Percentiles rank a stretch among this genome's conserved stretches.
phyloP scores from a whole-genome alignment of 2,797 vertebrate species.

The Lemur catta region DNA sequence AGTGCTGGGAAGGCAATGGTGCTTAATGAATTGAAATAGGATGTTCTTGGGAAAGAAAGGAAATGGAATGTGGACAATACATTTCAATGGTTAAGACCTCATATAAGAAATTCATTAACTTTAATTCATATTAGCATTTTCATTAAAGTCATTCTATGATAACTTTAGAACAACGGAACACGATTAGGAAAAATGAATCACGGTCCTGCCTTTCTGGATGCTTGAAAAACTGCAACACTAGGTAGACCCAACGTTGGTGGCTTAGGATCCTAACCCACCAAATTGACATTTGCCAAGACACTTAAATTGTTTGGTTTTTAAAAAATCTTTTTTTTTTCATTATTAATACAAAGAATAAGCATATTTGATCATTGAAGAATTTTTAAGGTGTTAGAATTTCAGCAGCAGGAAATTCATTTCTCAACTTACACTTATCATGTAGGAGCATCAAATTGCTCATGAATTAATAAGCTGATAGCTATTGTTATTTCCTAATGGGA shows the following conservation, averaged over 20 bases:
- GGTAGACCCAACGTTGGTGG: background rate
- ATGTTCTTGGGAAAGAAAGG: background rate
- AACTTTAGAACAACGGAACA: background rate
- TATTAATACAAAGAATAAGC: background rate
- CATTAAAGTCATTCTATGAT: background rate
- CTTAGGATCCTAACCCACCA: background rate
- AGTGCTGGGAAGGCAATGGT: background rate
- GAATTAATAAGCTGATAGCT: background rate
- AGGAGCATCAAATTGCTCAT: background rate
- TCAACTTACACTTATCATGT: background rate
- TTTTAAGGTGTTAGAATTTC: conserved; percentile 42
- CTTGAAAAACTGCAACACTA: background rate
- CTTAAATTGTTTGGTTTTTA: background rate
- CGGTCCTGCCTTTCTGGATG: background rate
- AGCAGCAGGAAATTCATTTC: conserved; percentile 40
- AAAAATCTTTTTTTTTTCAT: background rate
- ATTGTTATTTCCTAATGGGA: conserved; percentile 32
- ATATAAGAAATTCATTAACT: background rate
- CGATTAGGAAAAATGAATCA: background rate
- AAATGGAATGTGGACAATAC: background rate
- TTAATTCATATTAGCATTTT: background rate
- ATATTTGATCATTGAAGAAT: conserved; percentile 34
- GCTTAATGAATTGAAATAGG: background rate
- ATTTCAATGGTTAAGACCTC: background rate
- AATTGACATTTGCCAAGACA: background rate